Conservation (phyloP, 2,888 invertebrate species). For the Leptopterna dolabrata region DNA sequence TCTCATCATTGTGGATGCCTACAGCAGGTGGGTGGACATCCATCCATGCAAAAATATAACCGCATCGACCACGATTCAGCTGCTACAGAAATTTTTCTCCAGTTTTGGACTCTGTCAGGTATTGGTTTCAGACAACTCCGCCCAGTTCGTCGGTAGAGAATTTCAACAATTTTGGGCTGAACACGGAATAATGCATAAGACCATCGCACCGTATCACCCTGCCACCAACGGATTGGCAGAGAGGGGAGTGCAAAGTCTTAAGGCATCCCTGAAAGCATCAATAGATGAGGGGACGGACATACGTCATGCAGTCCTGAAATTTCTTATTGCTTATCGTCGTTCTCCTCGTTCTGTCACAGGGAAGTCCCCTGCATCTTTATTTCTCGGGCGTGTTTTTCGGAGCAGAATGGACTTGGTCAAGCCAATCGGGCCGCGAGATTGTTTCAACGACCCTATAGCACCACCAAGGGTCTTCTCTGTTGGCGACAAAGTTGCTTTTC, state of each 20-base stretch:
- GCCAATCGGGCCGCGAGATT: not conserved
- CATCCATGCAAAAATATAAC: too few species aligned
- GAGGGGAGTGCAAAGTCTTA: not conserved
- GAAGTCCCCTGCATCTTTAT: not conserved
- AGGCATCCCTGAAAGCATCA: not conserved
- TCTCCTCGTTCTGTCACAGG: not conserved
- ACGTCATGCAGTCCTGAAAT: not conserved
- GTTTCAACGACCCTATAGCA: not conserved
- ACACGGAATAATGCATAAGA: not conserved
- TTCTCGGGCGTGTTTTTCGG: not conserved
- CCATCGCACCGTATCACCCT: not conserved
- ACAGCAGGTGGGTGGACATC: too few species aligned
- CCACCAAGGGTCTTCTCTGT: not conserved
- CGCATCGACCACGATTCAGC: too few species aligned
- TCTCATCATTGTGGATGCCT: too few species aligned
- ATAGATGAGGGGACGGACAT: not conserved
- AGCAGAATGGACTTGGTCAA: not conserved
- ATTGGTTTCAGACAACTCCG: too few species aligned
- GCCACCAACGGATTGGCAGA: not conserved
- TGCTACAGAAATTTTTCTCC: too few species aligned
- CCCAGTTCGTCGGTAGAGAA: too few species aligned
- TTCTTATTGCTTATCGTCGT: not conserved
- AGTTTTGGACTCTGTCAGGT: too few species aligned
- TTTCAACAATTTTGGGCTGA: too few species aligned
- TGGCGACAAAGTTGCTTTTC: not conserved